Evolutionary conservation across 1,140 invertebrate species (phyloP), one percentile per base, ranked within the genome.

Genomic region (Maconellicoccus hirsutus): DNA sequence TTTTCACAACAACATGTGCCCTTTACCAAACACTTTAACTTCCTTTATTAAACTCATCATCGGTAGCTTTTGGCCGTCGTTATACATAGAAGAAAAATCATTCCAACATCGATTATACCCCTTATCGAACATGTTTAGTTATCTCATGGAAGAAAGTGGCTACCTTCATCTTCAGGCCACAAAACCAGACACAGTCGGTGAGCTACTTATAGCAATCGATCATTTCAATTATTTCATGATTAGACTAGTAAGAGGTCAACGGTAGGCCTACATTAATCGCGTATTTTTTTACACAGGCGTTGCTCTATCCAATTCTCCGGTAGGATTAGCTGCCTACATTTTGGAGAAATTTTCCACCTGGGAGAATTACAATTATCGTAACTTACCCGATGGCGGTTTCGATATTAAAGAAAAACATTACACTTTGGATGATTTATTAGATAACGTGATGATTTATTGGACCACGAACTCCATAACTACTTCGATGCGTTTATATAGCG

Each of bases 381-480:
- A 80, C 0, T 77, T 83, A 21, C 75, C 80, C 0, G 90, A 95
- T 78, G 93, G 92, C 19, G 90, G 90, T 0, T 76, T 95, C 0
- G 81, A 83, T 0, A 81, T 83, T 63, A 82, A 10, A 10, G 61
- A 23, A 16, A 66, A 16, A 25, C 26, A 25, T 10, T 89, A 80
- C 75, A 83, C 82, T 0, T 78, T 88, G 66, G 89, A 92, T 69
- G 88, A 93, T 74, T 78, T 96, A 2, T 79, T 96, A 2, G 93
- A 94, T 73, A 93, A 94, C 76, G 77, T 96, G 0, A 95, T 94
- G 89, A 78, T 95, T 27, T 96, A 95, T 78, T 96, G 91, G 87
- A 76, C 87, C 0, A 86, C 87, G 0, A 86, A 86, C 72, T 86
- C 86, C 0, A 89, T 93, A 1, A 90, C 89, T 0, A 88, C 89